Evolutionary conservation across 37 sponge, comb jelly and placozoan genomes (phyloP), one percentile per base, ranked within the genome.

Genomic region (Spongia lamella): DNA sequence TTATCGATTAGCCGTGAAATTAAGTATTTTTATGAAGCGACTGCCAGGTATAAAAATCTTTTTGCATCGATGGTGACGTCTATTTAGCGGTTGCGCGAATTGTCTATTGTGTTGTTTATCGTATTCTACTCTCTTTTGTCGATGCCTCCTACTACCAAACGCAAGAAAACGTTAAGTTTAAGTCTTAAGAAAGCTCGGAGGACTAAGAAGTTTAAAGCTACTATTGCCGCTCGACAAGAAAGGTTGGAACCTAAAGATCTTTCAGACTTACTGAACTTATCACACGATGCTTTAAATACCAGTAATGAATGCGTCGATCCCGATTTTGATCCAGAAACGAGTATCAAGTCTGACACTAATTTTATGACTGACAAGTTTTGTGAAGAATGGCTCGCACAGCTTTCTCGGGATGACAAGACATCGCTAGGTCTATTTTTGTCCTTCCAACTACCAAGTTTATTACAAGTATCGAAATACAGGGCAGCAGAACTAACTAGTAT

Each of bases 401-500:
- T 68, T 14, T 65, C 55, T n/a, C 32, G 73, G 27, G 78, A 77
- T 34, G 73, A 84, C 26, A 39, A 19, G 13, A 49, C 54, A 9
- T 70, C 85, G 38, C 38, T 84, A 9, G 85, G 73, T 32, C 20
- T 85, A n/a, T 79, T 85, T 52, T 52, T 85, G 50, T 53, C 20
- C 27, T 73, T 78, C 27, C 79, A 78, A 35, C n/a, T 78, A 13
- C 15, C 57, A 27, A 36, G 30, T 39, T 33, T 65, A 6, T 26
- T 78, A 7, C 19, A 27, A 26, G 15, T 53, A 55, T 47, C 58
- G 3, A 60, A 72, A 47, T 79, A 79, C 19, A 53, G 72, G 27
- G 77, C 88, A 61, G 82, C 88, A 39, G 78, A 87, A 37, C 30
- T 81, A n/a, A 77, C 82, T 54, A 77, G 72, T 1, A 32, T 76